phyloP scores from a whole-genome alignment of 2,888 invertebrate genomes.

The Orthosia gothica region DNA sequence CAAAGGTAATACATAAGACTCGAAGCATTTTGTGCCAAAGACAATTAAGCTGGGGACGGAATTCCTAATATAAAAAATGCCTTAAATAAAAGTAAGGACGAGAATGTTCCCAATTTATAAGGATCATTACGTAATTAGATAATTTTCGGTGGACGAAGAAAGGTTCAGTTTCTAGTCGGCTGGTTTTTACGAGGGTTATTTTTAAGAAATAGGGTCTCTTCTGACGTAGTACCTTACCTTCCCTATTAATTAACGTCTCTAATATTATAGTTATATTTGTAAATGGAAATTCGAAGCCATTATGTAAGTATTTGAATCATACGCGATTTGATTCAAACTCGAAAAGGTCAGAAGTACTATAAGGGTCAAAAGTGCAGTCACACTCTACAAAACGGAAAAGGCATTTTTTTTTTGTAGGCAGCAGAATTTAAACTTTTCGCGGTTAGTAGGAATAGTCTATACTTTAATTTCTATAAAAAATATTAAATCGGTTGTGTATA shows the following conservation, averaged over 20 bases:
- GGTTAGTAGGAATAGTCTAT: too few species aligned
- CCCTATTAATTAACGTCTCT: neutral
- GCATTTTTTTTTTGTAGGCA: too few species aligned
- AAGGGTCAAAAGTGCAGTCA: too few species aligned
- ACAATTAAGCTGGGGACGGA: neutral
- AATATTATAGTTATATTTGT: constrained; percentile 1
- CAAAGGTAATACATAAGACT: neutral
- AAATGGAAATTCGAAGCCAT: neutral
- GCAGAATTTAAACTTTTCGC: too few species aligned
- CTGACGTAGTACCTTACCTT: neutral
- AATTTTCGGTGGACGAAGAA: constrained; percentile 22
- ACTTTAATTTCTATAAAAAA: too few species aligned
- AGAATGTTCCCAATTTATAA: constrained; percentile 12
- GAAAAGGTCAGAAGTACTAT: neutral
- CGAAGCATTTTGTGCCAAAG: neutral
- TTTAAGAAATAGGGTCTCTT: constrained; percentile 26
- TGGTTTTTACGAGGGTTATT: constrained; percentile 35
- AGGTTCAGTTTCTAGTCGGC: constrained; percentile 23
- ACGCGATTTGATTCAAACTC: neutral
- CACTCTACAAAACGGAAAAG: too few species aligned
- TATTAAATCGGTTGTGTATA: too few species aligned
- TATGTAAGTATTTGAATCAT: neutral
- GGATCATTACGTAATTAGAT: constrained; percentile 14
- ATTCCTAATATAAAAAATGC: constrained; percentile 8
- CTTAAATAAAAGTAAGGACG: constrained; percentile 11